Conservation (phyloP, 2,113 vertebrate genomes). For the Indicator indicator region DNA sequence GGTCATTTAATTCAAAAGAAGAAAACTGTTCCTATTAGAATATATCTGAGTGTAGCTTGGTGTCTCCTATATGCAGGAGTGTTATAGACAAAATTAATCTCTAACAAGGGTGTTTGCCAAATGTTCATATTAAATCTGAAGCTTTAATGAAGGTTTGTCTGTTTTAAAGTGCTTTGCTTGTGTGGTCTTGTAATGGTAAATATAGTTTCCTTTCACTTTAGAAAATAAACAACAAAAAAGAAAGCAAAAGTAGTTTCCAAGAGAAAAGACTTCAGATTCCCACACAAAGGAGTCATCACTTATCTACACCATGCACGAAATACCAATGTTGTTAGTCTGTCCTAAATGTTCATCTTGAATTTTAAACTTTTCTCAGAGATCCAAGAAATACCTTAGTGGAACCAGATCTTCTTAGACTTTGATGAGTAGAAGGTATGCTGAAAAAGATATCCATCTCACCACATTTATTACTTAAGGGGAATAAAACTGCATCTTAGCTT, state of each 20-base stretch:
- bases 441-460: neutral
- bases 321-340: neutral
- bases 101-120: neutral
- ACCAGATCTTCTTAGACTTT: neutral
- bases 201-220: neutral
- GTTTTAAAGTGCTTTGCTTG: neutral
- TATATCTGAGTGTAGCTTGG: neutral
- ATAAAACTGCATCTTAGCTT: neutral
- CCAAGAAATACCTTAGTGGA: neutral
- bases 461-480: neutral
- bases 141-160: conserved; percentile 47
- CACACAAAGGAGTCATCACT: neutral
- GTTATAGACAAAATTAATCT: conserved; percentile 37
- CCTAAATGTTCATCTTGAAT: neutral
- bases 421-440: neutral
- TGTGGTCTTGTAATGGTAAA: conserved; percentile 14
- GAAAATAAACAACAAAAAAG: neutral
- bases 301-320: neutral
- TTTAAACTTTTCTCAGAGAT: neutral
- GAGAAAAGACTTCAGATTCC: neutral
- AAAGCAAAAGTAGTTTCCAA: neutral
- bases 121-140: conserved; percentile 28
- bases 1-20: neutral
- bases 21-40: neutral
- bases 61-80: conserved; percentile 2